Evolutionary conservation across 2,888 invertebrate species (phyloP), one percentile per base, ranked within the genome.

Genomic region (Sphinx pinastri): DNA sequence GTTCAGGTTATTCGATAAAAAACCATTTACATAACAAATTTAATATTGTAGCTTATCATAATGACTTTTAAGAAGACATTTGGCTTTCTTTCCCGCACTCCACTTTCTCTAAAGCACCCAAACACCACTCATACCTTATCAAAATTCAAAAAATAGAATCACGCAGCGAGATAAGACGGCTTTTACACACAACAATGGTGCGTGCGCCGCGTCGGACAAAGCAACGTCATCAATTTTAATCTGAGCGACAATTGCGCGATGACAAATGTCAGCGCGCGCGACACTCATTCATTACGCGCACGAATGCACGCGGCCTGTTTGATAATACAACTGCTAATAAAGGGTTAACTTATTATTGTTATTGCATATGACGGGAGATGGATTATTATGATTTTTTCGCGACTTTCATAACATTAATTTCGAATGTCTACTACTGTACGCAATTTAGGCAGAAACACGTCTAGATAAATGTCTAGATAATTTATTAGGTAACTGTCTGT

Each of bases 181-280:
- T 80, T 77, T 80, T 82, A 82, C 78, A 76, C 73, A 75, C 77
- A 81, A 91, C 88, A 92, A 89, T 84, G 80, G 86, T 79, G 81
- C 85, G 81, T 84, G 89, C 87, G 89, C 83, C 75, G 79, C 81
- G 75, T 82, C 79, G 84, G 85, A 91, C 92, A 92, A 93, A 90
- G 91, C 88, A 85, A 88, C 90, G 92, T 94, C 94, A 93, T 94
- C 93, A 94, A 93, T 94, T 93, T 93, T 93, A 94, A 94, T 94
- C 93, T 91, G 88, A 78, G 86, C 91, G 90, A 93, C 93, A 93
- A 93, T 93, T 92, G 93, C 91, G 84, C 93, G 92, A 90, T 93
- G 94, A 93, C 93, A 93, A 93, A 94, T 93, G 93, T 93, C 93
- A 93, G 79, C 86, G 79, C 82, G 83, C 76, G 88, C 88, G 88